Evolutionary conservation across 2,797 vertebrate genomes (phyloP).

Genomic region (Falco naumanni): DNA sequence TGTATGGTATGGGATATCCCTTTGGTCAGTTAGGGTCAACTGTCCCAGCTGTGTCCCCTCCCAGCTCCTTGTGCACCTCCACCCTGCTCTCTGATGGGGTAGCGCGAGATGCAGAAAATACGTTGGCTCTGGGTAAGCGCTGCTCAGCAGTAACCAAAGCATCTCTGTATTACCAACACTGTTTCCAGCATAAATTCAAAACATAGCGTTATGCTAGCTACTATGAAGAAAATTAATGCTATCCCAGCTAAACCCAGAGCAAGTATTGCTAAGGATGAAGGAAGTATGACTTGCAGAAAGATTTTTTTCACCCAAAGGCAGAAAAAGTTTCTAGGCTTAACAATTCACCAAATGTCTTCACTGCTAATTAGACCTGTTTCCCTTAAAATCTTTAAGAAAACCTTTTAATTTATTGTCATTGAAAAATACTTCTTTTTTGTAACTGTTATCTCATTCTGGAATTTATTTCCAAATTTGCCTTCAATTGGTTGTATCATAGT

Average conservation of each 20-base stretch:
- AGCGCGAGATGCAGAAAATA: not conserved
- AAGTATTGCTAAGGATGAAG: not conserved
- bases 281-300: not conserved
- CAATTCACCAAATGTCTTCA: not conserved
- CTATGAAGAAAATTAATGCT: not conserved
- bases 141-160: not conserved
- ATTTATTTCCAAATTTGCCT: not conserved
- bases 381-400: not conserved
- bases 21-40: rapidly evolving
- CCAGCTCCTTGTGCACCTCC: rapidly evolving
- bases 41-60: not conserved
- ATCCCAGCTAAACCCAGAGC: not conserved
- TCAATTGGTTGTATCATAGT: not conserved
- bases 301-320: not conserved
- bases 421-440: rapidly evolving
- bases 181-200: not conserved
- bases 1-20: not conserved
- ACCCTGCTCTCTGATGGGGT: not conserved
- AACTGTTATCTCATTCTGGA: not conserved
- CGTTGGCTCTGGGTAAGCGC: not conserved
- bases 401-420: not conserved
- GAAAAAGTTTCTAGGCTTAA: not conserved
- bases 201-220: rapidly evolving
- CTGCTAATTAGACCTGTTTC: not conserved
- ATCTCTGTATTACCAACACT: not conserved